Evolutionary conservation across 2,888 invertebrate species (phyloP), one percentile per base, ranked within the genome.

Genomic region (Patella caerulea): DNA sequence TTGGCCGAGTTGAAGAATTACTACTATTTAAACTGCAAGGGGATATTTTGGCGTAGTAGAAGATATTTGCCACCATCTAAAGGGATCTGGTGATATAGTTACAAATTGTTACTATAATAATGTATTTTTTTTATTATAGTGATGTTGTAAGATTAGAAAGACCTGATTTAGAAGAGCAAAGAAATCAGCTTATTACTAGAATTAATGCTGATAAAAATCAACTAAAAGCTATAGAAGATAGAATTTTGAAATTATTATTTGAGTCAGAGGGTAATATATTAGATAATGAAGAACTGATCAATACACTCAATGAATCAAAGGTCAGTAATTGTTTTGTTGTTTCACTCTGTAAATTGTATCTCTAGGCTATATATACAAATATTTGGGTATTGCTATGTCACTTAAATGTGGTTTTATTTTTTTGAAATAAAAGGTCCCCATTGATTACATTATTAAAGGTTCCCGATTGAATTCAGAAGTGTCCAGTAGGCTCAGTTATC

Each of bases 241-340:
- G 91, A 56, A 92, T 92, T 76, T 87, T 92, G 17, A 91, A 92
- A 83, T 86, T 92, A 81, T 86, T 92, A 80, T 92, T 92, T 85
- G 91, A 92, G 79, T 92, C 92, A 2, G 91, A 92, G 82, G 92
- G 92, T 72, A 92, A 92, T 81, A 92, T 92, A 76, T 84, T 92
- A 71, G 92, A 92, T 80, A 91, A 92, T 75, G 92, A 92, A 81
- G 92, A 92, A 75, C 88, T 92, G 53, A 90, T 92, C 73, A 91
- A 91, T 84, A 91, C 90, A 4, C 86, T 92, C 34, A 92, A 92
- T 81, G 92, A 92, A 76, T 92, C 92, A 15, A 92, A 92, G 89
- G 92, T 92, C 72, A 76, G 73, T 45, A 24, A 52, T 17, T 73
- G 17, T 12, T 24, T 29, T 34, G 17, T 71, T 71, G 19, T n/a